phyloP scores from a whole-genome alignment of 2,888 invertebrate species.

The Myathropa florea region DNA sequence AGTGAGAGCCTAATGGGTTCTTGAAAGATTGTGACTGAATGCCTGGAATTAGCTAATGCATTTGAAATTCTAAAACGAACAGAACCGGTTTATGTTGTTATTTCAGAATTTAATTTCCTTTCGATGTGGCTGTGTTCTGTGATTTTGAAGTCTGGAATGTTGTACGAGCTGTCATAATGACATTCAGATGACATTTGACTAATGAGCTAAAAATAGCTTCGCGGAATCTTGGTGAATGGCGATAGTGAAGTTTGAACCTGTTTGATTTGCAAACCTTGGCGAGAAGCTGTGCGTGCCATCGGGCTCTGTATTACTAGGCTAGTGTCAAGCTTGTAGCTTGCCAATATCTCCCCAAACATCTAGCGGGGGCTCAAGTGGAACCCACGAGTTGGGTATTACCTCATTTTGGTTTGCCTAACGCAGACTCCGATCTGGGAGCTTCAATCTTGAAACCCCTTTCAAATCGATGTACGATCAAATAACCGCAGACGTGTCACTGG shows the following conservation, averaged over 20 bases:
- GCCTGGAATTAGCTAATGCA: not conserved
- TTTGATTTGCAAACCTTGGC: not conserved
- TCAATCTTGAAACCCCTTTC: not conserved
- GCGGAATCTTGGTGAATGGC: not conserved
- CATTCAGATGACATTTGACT: not conserved
- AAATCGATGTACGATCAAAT: not conserved
- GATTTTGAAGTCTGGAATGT: not conserved
- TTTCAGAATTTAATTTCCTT: not conserved
- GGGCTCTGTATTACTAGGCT: not conserved
- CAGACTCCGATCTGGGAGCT: not conserved
- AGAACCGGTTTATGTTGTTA: not conserved
- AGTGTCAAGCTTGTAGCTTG: not conserved
- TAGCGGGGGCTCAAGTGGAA: not conserved
- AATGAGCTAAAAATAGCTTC: not conserved
- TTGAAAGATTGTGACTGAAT: not conserved
- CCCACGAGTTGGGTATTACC: not conserved
- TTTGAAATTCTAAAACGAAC: not conserved
- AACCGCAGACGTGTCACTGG: not conserved
- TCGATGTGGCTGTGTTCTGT: not conserved
- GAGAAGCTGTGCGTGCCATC: not conserved
- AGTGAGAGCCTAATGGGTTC: constrained; percentile 15
- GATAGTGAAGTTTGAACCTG: not conserved
- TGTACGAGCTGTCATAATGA: not conserved
- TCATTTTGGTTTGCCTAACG: not conserved
- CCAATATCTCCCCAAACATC: not conserved